Conservation (phyloP, 1,140 invertebrate species). For the Pseudomyrmex dendroicus region DNA sequence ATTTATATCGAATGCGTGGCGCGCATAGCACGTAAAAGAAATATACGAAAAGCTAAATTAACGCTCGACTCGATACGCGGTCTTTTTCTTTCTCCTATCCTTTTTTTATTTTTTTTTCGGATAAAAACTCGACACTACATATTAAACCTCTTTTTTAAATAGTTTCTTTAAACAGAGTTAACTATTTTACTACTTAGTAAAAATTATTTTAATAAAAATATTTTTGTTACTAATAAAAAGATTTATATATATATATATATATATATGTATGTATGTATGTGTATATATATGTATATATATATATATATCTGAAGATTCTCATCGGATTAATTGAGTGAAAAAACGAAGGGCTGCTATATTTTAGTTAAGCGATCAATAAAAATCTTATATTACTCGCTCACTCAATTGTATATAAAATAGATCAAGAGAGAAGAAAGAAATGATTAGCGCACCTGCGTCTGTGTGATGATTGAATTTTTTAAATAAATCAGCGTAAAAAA, state of each 20-base stretch:
- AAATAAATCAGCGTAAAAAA: slow-evolving; percentile 23
- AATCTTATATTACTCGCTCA: neutral
- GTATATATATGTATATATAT: neutral
- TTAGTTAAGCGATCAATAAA: slow-evolving; percentile 33
- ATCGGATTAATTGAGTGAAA: neutral
- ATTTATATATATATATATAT: neutral
- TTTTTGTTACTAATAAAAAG: neutral
- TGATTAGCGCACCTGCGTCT: slow-evolving; percentile 3
- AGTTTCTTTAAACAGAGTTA: neutral
- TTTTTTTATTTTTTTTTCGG: neutral
- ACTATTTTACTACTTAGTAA: neutral
- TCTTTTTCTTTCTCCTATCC: neutral
- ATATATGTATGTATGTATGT: no score
- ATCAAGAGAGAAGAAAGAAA: neutral
- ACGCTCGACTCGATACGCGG: neutral
- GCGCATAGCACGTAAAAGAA: neutral
- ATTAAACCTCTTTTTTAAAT: neutral
- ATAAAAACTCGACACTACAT: neutral
- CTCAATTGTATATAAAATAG: slow-evolving; percentile 1
- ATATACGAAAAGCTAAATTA: slow-evolving; percentile 34
- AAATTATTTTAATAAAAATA: neutral
- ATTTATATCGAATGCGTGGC: slow-evolving; percentile 33
- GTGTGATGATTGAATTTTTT: slow-evolving; percentile 4
- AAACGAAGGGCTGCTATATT: slow-evolving; percentile 21
- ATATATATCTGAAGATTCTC: neutral